Evolutionary conservation across 2,113 vertebrate species (phyloP), one percentile per base, ranked within the genome.

Genomic region (Rhipidura dahli): DNA sequence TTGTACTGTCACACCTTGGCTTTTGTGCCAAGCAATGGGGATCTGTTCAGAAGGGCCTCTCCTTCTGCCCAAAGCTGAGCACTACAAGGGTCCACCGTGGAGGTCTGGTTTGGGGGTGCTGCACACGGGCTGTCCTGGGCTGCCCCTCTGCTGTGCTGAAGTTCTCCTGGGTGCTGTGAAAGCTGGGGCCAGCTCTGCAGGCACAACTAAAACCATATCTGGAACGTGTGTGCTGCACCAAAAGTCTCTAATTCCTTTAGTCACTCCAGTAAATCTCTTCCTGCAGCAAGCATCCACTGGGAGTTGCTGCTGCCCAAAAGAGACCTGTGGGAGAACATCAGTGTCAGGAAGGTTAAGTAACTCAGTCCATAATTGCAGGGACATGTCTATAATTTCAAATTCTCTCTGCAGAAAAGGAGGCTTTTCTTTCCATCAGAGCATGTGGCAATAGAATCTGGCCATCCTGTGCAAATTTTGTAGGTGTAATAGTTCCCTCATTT

Each of bases 301-400:
- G 83, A 65, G 30, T 11, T 75, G n/a, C 64, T 95, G 27, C 90
- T 88, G 70, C 76, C 85, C 68, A 33, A 70, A 85, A 78, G 56
- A 78, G 94, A 75, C 87, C 69, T 77, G 35, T 86, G 76, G 79
- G 94, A 88, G 71, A 83, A n/a, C 77, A 83, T 18, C 4, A 2
- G 82, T 84, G 87, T 91, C 94, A 94, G 81, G 76, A 85, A 93
- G 93, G 93, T 96, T 94, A 94, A 96, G 90, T 88, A 95, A 83
- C 84, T 96, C 59, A 79, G 91, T 95, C 71, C 66, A 70, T 94
- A 96, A 95, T 91, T 90, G 83, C 86, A 84, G 76, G 17, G 83
- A 89, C 93, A 87, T 71, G 83, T 92, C 91, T 21, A 17, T 93
- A 87, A 94, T 93, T 89, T 90, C 63, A 64, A 39, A 77, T 93